Evolutionary conservation across 2,113 vertebrate genomes (phyloP), one percentile per base, ranked within the genome.

Genomic region (Dendropsophus ebraccatus): DNA sequence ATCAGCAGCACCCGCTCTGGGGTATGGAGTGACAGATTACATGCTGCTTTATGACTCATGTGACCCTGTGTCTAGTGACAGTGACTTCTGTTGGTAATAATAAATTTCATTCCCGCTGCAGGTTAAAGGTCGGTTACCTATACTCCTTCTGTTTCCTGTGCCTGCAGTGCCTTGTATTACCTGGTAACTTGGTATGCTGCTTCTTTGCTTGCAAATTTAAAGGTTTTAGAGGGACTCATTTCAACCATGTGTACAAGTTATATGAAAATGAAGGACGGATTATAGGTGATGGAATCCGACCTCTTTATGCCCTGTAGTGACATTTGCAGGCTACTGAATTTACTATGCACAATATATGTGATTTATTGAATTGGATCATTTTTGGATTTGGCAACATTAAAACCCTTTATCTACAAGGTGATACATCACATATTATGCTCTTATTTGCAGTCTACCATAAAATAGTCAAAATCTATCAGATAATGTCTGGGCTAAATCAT

Each of bases 1-100:
- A 69, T 30, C 65, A 92, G 84, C 17, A 72, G 47, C 65, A 49
- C 5, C 2, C 35, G 75, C 84, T 79, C n/a, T 16, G 65, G 77
- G 65, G 32, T 47, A 56, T 86, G 52, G 50, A 56, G 11, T 81
- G 76, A 81, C 65, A 80, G 60, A 50, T 86, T 50, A 50, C 65
- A 81, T 41, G 52, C 50, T 60, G n/a, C 7, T 21, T 65, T 81
- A 13, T 73, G 84, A 86, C 65, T 86, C 50, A 80, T 65, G 30
- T 73, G 50, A 72, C 77, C 76, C 79, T 23, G 67, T 79, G 47
- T 45, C 78, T 45, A 45, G 50, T 73, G 50, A 81, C 75, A 85
- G 69, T 25, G 49, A 45, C 50, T 60, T 67, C 49, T 47, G 47
- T 54, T 19, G 41, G 41, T 32, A 56, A 56, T 17, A 23, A 32